These are phyloP conservation scores for Wiebesia pumilae DNA, from an alignment of 1,140 invertebrate genomes.

Conservation along the genomic window DNA sequence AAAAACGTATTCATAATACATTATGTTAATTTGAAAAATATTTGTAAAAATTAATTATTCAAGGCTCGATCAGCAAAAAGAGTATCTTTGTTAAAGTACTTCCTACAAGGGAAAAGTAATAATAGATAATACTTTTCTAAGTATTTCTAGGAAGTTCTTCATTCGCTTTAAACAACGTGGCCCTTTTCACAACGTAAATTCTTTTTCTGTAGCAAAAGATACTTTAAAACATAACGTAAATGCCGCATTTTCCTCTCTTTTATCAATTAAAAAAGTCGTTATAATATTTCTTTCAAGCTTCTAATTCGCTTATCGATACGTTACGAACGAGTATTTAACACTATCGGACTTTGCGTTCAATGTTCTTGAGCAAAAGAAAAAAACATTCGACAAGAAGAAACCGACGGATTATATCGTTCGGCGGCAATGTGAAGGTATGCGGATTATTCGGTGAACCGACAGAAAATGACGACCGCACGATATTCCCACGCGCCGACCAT, in stretches of 20 bases:
- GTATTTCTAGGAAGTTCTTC: neutral
- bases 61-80: neutral
- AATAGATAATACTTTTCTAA: neutral
- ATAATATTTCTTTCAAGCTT: neutral
- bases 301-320: neutral
- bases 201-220: neutral
- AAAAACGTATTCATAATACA: neutral
- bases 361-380: neutral
- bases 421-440: slow-evolving; percentile 11
- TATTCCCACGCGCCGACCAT: slow-evolving; percentile 3
- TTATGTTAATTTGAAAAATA: neutral
- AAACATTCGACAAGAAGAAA: neutral
- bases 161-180: neutral
- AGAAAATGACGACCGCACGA: slow-evolving; percentile 3
- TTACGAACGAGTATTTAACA: neutral
- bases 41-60: neutral
- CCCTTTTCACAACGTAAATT: neutral
- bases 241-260: neutral
- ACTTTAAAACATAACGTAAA: neutral
- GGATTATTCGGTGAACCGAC: neutral
- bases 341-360: neutral
- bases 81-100: neutral
- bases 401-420: neutral
- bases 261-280: neutral
- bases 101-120: neutral